These are phyloP conservation scores for Neodon shergylaensis DNA, from an alignment of 2,113 vertebrate genomes.

Conservation along the genomic window DNA sequence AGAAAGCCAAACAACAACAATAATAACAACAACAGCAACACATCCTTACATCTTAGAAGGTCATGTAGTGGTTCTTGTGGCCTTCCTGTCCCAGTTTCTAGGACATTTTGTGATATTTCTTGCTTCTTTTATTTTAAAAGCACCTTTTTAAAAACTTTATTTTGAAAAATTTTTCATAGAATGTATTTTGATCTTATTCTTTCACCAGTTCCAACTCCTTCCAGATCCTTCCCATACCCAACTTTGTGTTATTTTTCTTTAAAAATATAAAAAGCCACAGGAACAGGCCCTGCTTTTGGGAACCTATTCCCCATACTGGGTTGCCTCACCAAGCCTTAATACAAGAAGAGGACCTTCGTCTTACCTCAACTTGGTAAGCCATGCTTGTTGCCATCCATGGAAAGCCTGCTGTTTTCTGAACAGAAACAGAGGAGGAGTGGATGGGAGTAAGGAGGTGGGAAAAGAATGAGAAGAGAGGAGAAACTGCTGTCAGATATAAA, in stretches of 20 bases:
- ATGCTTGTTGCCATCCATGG: background rate
- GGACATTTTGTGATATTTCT: background rate
- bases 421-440: background rate
- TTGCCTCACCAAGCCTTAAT: background rate
- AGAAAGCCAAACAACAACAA: background rate
- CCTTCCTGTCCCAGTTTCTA: background rate
- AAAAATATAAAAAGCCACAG: background rate
- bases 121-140: background rate
- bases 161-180: background rate
- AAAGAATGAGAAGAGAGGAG: background rate
- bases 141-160: background rate
- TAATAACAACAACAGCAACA: fast-evolving
- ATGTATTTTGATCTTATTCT: background rate
- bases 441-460: background rate
- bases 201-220: background rate
- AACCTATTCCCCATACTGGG: background rate
- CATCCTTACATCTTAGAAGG: background rate
- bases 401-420: background rate
- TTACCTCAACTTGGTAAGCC: background rate
- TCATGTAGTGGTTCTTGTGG: background rate
- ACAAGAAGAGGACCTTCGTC: background rate
- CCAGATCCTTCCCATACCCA: background rate
- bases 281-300: background rate
- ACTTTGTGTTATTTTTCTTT: background rate
- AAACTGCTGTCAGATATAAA: background rate